phyloP scores from a whole-genome alignment of 1,140 invertebrate genomes.

The Diorhabda carinulata region DNA sequence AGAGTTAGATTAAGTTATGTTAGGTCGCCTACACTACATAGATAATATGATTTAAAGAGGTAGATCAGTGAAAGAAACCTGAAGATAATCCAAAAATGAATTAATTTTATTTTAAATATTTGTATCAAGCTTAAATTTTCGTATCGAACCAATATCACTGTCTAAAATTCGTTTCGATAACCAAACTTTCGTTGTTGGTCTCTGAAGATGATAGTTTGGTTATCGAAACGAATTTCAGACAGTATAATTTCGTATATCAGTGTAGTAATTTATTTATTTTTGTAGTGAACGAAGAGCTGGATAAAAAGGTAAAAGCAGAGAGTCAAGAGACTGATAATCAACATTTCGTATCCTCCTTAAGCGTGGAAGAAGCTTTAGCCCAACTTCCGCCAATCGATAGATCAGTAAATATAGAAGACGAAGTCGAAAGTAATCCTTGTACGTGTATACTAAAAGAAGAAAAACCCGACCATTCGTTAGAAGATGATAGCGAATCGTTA shows the following conservation, averaged over 20 bases:
- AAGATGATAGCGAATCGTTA: constrained; percentile 25
- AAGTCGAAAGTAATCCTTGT: constrained; percentile 24
- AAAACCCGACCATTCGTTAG: constrained; percentile 28
- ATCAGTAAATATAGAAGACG: constrained; percentile 26
- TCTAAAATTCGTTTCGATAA: too few species aligned
- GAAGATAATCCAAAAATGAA: too few species aligned
- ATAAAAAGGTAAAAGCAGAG: constrained; percentile 23
- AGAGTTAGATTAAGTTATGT: too few species aligned
- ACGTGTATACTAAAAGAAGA: constrained; percentile 35
- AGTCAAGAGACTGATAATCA: constrained; percentile 31
- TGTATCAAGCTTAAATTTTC: too few species aligned
- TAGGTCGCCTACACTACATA: too few species aligned
- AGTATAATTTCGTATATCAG: not conserved
- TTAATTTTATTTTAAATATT: too few species aligned
- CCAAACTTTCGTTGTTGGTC: too few species aligned
- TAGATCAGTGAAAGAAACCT: too few species aligned
- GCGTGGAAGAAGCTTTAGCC: constrained; percentile 39
- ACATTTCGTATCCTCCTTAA: constrained; percentile 27
- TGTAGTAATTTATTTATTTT: not conserved
- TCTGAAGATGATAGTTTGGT: too few species aligned
- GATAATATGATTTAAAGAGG: too few species aligned
- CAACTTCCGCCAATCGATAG: constrained; percentile 42
- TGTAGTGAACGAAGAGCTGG: not conserved
- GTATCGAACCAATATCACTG: too few species aligned
- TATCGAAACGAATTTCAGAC: too few species aligned